Percentiles rank a stretch among this genome's conserved stretches.
These are phyloP conservation scores for Fukomys damarensis DNA, from an alignment of 2,113 vertebrate species.

Conservation along the genomic window DNA sequence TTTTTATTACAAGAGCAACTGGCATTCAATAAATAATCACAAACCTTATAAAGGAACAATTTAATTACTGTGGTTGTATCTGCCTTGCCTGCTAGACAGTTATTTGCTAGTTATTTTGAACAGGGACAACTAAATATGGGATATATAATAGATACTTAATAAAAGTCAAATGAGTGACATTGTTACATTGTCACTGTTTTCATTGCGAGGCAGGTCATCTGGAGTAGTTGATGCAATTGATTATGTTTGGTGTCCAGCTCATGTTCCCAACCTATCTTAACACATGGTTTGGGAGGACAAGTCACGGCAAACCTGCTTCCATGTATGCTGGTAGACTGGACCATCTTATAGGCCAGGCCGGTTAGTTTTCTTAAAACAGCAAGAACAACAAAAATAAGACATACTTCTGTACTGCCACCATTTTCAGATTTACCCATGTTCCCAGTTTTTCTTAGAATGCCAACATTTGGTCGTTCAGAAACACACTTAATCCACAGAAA, in stretches of 20 bases:
- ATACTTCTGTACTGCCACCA: background rate
- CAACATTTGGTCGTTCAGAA: background rate
- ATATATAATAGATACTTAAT: background rate
- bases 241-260: background rate
- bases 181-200: background rate
- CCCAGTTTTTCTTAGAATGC: slow-evolving; percentile 36
- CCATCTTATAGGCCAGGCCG: background rate
- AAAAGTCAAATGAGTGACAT: background rate
- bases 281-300: background rate
- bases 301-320: background rate
- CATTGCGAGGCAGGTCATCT: background rate
- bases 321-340: too few relatives aligned
- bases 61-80: background rate
- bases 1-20: background rate
- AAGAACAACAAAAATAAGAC: background rate
- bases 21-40: background rate
- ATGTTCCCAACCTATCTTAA: background rate
- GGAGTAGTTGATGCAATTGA: background rate
- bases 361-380: slow-evolving; percentile 31
- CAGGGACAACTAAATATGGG: background rate
- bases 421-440: background rate
- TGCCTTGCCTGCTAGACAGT: background rate
- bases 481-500: slow-evolving; percentile 9
- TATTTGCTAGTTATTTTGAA: background rate
- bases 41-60: background rate